These are phyloP conservation scores for Lithodes maja DNA, from an alignment of 2,888 invertebrate species.

Conservation along the genomic window DNA sequence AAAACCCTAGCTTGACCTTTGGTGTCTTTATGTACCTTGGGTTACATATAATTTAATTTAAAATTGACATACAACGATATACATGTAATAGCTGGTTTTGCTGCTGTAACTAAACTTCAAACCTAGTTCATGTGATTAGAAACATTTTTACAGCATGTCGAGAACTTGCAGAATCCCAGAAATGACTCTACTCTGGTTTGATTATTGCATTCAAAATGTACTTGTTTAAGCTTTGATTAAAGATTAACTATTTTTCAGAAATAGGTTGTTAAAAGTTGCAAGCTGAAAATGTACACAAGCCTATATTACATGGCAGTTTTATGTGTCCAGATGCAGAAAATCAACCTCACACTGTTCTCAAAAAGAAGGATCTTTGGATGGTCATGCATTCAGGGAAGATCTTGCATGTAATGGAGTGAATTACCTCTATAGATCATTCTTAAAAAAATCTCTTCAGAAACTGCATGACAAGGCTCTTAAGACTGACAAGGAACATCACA, in stretches of 20 bases:
- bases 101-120: constrained; percentile 35
- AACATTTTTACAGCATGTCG: constrained; percentile 25
- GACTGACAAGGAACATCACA: constrained; percentile 5
- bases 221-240: constrained; percentile 57
- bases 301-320: constrained; percentile 58
- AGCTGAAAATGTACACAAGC: constrained; percentile 48
- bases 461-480: background rate
- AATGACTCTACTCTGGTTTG: constrained; percentile 58
- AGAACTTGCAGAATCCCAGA: constrained; percentile 23
- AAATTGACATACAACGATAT: constrained; percentile 20
- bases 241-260: constrained; percentile 30
- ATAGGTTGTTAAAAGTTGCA: constrained; percentile 7
- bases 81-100: constrained; percentile 8
- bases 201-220: constrained; percentile 58
- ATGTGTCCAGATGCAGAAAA: constrained; percentile 36
- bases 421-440: background rate
- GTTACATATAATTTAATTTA: constrained; percentile 27
- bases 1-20: constrained; percentile 21
- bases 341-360: constrained; percentile 14
- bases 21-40: constrained; percentile 42
- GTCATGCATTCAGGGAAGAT: background rate
- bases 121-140: constrained; percentile 10
- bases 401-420: constrained; percentile 15
- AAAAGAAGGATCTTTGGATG: background rate
- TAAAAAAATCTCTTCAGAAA: no score